These are phyloP conservation scores for Polydrusus cervinus DNA, from an alignment of 2,888 invertebrate species.

Conservation along the genomic window DNA sequence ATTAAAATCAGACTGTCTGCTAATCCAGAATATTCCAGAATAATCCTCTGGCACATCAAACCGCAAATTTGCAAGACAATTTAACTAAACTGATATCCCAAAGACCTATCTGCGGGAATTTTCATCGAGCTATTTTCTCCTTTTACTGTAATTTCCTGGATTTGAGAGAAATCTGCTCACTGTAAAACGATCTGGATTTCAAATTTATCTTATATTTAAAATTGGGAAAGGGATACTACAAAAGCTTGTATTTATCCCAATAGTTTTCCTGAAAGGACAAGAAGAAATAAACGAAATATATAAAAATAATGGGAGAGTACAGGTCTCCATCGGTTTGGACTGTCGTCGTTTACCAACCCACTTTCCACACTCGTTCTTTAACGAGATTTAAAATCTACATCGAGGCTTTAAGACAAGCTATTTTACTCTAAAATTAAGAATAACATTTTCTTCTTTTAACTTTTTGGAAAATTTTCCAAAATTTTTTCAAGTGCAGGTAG, in stretches of 20 bases:
- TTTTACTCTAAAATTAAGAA: no score
- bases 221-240: not conserved
- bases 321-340: no score
- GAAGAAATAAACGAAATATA: no score
- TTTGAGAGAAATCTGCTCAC: not conserved
- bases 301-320: no score
- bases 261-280: no score
- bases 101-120: not conserved
- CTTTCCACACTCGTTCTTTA: no score
- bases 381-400: no score
- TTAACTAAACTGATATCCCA: constrained; percentile 13
- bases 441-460: no score
- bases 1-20: constrained; percentile 5
- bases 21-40: not conserved
- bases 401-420: no score
- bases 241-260: not conserved
- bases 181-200: not conserved
- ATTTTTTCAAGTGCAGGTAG: no score
- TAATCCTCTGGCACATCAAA: constrained; percentile 8
- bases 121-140: not conserved
- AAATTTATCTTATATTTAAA: not conserved
- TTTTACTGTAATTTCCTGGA: constrained; percentile 13
- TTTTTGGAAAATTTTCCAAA: no score
- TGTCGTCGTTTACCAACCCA: no score
- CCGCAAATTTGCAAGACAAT: constrained; percentile 15